phyloP scores from a whole-genome alignment of 2,113 vertebrate genomes.

The Pedionomus torquatus region DNA sequence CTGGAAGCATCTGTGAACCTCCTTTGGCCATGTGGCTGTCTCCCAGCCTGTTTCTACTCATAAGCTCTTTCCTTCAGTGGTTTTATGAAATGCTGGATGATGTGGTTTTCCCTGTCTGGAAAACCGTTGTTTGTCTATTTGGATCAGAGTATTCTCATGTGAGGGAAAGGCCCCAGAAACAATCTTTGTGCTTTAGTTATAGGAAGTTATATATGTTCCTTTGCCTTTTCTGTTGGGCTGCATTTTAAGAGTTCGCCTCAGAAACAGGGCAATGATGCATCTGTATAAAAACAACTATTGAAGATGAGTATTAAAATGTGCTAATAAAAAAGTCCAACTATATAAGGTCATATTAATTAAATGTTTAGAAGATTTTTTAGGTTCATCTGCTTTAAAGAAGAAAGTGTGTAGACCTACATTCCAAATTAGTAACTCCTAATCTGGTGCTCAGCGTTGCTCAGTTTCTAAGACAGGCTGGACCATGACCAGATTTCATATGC shows the following conservation, averaged over 20 bases:
- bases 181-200: not conserved
- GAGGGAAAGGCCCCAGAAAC: not conserved
- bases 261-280: not conserved
- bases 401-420: not conserved
- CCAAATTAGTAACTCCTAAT: not conserved
- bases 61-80: not conserved
- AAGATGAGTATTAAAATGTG: not conserved
- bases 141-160: not conserved
- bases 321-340: not conserved
- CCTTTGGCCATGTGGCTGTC: accelerated
- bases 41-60: not conserved
- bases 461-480: not conserved
- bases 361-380: not conserved
- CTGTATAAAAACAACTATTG: not conserved
- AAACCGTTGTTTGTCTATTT: not conserved
- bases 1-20: not conserved
- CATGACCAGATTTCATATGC: not conserved
- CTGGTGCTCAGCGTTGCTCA: not conserved
- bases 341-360: not conserved
- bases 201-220: not conserved
- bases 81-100: not conserved
- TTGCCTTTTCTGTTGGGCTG: not conserved
- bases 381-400: not conserved
- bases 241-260: not conserved
- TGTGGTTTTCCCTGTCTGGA: not conserved